Conservation (phyloP, 2,888 invertebrate genomes). For the Urechis unicinctus region DNA sequence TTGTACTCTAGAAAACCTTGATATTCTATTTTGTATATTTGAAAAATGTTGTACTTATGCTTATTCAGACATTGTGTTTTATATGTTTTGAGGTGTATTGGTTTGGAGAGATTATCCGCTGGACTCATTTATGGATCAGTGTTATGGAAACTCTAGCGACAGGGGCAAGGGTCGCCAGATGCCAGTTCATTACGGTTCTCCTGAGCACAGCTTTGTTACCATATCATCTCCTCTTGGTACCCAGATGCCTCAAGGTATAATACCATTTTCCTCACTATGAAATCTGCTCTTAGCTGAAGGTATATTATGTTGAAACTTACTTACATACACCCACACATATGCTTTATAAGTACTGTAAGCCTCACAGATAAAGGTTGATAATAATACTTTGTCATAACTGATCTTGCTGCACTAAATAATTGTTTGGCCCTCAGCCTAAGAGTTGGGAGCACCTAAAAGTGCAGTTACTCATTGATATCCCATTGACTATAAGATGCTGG, state of each 20-base stretch:
- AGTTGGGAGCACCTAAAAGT: too few relatives aligned
- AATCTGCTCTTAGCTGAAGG: neutral
- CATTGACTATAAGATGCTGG: too few relatives aligned
- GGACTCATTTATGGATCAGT: constrained; percentile 86
- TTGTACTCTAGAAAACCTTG: too few relatives aligned
- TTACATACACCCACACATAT: neutral
- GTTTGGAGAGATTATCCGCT: constrained; percentile 84
- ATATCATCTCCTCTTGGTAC: constrained; percentile 94
- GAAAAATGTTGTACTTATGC: too few relatives aligned
- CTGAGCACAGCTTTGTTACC: constrained; percentile 79
- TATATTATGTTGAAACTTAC: neutral
- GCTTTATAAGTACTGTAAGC: too few relatives aligned
- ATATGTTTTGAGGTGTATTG: constrained; percentile 62
- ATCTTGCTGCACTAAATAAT: too few relatives aligned
- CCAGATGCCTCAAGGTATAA: constrained; percentile 84
- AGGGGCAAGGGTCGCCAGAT: constrained; percentile 86
- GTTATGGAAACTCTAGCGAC: constrained; percentile 87
- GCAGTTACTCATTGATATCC: neutral
- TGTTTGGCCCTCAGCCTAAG: too few relatives aligned
- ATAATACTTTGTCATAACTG: too few relatives aligned
- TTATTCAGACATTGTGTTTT: too few relatives aligned
- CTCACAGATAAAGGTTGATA: too few relatives aligned
- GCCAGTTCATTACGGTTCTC: constrained; percentile 95
- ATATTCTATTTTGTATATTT: too few relatives aligned
- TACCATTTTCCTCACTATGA: neutral